Evolutionary conservation across 1,140 invertebrate genomes (phyloP).

Genomic region (Hesperophylax magnus): DNA sequence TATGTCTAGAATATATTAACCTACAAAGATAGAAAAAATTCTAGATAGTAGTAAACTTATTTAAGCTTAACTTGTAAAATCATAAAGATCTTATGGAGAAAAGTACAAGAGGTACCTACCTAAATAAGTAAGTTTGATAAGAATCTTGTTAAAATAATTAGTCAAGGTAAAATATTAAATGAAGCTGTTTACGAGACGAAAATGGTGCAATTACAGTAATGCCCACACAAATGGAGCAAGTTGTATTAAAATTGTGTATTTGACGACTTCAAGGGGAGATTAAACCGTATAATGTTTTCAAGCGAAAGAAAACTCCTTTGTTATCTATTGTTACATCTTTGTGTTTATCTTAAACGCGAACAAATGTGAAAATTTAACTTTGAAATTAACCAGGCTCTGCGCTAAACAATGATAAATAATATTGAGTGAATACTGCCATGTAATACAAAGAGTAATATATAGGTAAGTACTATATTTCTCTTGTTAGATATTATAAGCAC

Average conservation of each 20-base stretch:
- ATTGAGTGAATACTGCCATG: background rate
- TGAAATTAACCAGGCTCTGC: conserved; percentile 9
- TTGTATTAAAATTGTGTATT: conserved; percentile 43
- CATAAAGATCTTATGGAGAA: no score
- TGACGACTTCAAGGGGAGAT: conserved; percentile 44
- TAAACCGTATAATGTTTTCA: conserved; percentile 37
- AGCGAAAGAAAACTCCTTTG: conserved; percentile 43
- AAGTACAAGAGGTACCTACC: no score
- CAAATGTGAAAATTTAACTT: conserved; percentile 38
- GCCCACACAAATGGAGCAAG: conserved; percentile 1
- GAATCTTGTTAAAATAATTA: background rate
- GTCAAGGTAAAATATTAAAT: conserved; percentile 13
- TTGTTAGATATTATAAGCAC: no score
- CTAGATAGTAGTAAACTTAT: no score
- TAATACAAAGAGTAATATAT: background rate
- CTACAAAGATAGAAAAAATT: no score
- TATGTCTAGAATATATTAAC: no score
- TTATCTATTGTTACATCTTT: conserved; percentile 40
- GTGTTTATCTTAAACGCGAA: conserved; percentile 38
- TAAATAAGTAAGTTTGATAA: no score
- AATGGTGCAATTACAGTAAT: conserved; percentile 12
- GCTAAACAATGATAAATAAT: conserved; percentile 5
- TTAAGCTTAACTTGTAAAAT: no score
- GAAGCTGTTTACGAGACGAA: conserved; percentile 27
- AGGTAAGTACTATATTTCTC: no score